Conservation (phyloP, 2,797 vertebrate species). For the Anisognathus igniventris region DNA sequence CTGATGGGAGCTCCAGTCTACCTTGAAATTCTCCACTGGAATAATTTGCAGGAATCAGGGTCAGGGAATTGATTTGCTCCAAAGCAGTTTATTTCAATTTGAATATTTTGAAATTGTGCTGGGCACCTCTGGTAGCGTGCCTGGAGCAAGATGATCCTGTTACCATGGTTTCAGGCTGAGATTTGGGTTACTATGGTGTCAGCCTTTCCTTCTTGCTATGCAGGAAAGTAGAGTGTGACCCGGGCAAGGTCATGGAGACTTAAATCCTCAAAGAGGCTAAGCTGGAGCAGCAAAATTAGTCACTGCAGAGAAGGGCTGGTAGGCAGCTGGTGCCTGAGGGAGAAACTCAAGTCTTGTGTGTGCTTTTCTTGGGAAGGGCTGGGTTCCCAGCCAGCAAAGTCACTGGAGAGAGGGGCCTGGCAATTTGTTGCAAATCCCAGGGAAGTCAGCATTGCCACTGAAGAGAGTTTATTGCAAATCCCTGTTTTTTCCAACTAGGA, state of each 20-base stretch:
- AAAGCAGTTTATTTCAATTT: conserved; percentile 33
- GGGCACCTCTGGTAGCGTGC: background rate
- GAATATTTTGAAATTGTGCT: conserved; percentile 23
- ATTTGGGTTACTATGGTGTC: conserved; percentile 57
- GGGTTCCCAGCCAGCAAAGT: background rate
- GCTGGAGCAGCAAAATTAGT: conserved; percentile 20
- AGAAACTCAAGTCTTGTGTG: fast-evolving
- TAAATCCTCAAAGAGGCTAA: conserved; percentile 29
- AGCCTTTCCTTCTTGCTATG: conserved; percentile 35
- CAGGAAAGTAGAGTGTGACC: conserved; percentile 8
- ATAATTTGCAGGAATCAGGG: background rate
- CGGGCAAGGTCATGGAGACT: conserved; percentile 43
- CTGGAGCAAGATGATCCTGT: conserved; percentile 46
- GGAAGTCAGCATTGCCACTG: background rate
- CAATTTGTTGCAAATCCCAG: background rate
- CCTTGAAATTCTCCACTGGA: background rate
- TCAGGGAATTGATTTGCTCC: conserved; percentile 31
- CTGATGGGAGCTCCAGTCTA: background rate
- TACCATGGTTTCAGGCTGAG: conserved; percentile 52
- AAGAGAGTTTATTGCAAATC: background rate
- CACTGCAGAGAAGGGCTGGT: background rate
- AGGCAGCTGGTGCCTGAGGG: background rate
- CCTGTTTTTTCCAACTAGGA: background rate
- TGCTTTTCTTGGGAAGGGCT: background rate
- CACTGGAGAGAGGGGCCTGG: background rate